Evolutionary conservation across 2,888 invertebrate genomes (phyloP), one percentile per base, ranked within the genome.

Genomic region (Acleris sparsana): DNA sequence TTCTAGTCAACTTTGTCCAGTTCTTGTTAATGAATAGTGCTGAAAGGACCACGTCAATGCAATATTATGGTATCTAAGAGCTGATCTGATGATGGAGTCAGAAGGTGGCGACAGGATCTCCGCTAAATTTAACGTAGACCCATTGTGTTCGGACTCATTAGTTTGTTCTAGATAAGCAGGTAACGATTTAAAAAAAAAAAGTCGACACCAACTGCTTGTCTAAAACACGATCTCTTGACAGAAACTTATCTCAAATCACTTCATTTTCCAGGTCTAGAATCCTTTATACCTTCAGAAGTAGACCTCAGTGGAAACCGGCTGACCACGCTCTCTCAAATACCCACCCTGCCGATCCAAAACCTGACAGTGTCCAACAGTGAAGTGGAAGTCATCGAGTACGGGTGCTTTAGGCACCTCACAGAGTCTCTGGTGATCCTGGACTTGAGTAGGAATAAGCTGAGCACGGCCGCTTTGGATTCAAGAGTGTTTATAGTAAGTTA

Each of bases 361-460:
- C 78, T 96, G 6, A 94, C 94, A 70, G 80, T 96, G 16, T 92
- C 93, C 0, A 82, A 92, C 64, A 96, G 95, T 77, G 82, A 86
- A 5, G 94, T 97, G 16, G 80, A 76, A 0, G 80, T 77, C 0
- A 93, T 97, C 20, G 93, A 92, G 1, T 78, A 92, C 5, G 87
- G 80, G 0, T 93, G 94, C 6, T 96, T 97, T 75, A 83, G 86
- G 61, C 88, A 94, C 71, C 80, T 96, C 33, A 85, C 85, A 6
- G 84, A 86, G 16, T 88, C 93, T 33, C 83, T 97, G 69, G 86
- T 85, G 0, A 89, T 86, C n/a, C 78, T 97, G 55, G 95, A 96
- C 82, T 81, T 97, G 70, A 95, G 95, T 63, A 78, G 93, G 55
- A 97, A 97, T 74, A 86, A 93, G 52, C 84, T 97, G 11, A 89